Evolutionary conservation across 1,140 invertebrate species (phyloP).

Genomic region (Aleiodes sp.): DNA sequence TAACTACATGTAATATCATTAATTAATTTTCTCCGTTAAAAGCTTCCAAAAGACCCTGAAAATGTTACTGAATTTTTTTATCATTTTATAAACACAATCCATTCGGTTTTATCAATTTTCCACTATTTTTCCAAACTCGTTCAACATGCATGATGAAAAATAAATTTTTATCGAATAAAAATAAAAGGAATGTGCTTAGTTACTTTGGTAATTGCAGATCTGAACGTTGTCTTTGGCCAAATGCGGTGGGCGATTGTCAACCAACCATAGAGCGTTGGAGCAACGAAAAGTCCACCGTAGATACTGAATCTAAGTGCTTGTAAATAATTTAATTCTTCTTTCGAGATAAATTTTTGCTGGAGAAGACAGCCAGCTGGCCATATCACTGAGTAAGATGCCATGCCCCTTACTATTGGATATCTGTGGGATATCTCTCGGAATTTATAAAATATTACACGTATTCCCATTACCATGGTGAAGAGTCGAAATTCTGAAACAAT

Average conservation of each 20-base stretch:
- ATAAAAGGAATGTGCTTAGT: slow-evolving; percentile 24
- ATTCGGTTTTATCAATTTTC: no score
- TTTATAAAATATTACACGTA: slow-evolving; percentile 59
- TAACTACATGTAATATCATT: no score
- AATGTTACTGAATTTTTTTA: no score
- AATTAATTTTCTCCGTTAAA: no score
- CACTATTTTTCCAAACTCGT: no score
- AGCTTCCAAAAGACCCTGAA: no score
- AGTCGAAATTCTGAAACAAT: not conserved
- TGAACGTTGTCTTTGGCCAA: slow-evolving; percentile 73
- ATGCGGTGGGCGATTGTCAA: slow-evolving; percentile 70
- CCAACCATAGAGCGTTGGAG: slow-evolving; percentile 78
- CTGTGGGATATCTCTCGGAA: slow-evolving; percentile 59
- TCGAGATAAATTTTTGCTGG: slow-evolving; percentile 68
- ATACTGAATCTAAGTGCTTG: slow-evolving; percentile 73
- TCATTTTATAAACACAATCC: no score
- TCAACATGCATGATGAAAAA: slow-evolving; percentile 6
- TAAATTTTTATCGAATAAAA: not conserved
- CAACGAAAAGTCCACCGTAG: slow-evolving; percentile 76
- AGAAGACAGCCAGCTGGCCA: slow-evolving; percentile 75
- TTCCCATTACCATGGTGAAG: slow-evolving; percentile 28
- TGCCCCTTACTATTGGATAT: slow-evolving; percentile 72
- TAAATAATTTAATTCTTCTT: slow-evolving; percentile 67
- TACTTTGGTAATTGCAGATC: slow-evolving; percentile 76
- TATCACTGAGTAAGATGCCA: slow-evolving; percentile 76